These are phyloP conservation scores for Drosophila athabasca DNA, from an alignment of 1,140 invertebrate species.

Conservation along the genomic window DNA sequence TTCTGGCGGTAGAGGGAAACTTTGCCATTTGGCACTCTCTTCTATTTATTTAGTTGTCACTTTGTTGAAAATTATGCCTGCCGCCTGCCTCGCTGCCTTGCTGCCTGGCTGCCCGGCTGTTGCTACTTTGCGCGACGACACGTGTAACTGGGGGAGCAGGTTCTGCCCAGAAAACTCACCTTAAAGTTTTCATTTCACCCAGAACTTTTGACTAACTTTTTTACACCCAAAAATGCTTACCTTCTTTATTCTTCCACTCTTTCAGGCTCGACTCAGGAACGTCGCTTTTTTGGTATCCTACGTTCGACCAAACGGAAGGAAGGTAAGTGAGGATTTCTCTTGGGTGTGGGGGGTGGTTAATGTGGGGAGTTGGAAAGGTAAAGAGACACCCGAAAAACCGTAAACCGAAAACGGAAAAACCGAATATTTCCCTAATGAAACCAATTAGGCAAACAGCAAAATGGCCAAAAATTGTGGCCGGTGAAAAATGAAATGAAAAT, in stretches of 20 bases:
- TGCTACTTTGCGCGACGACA: conserved; percentile 54
- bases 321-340: conserved; percentile 48
- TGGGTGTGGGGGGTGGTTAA: too few relatives aligned
- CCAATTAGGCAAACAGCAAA: conserved; percentile 71
- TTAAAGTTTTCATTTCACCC: conserved; percentile 57
- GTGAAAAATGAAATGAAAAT: conserved; percentile 25
- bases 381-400: too few relatives aligned
- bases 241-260: conserved; percentile 15
- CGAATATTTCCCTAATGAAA: conserved; percentile 66
- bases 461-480: conserved; percentile 51
- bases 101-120: conserved; percentile 34
- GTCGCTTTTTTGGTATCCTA: conserved; percentile 71
- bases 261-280: conserved; percentile 56
- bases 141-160: conserved; percentile 54
- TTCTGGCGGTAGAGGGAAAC: conserved; percentile 20
- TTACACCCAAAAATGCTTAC: background rate
- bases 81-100: conserved; percentile 6
- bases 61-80: conserved; percentile 70
- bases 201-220: conserved; percentile 42
- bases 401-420: background rate
- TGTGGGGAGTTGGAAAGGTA: too few relatives aligned
- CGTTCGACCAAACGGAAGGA: conserved; percentile 63
- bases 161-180: conserved; percentile 26
- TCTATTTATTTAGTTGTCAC: conserved; percentile 78
- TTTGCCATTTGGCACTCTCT: conserved; percentile 36